Conservation (phyloP, 37 sponge, comb jelly and placozoan species). For the Theonella swinhoei region DNA sequence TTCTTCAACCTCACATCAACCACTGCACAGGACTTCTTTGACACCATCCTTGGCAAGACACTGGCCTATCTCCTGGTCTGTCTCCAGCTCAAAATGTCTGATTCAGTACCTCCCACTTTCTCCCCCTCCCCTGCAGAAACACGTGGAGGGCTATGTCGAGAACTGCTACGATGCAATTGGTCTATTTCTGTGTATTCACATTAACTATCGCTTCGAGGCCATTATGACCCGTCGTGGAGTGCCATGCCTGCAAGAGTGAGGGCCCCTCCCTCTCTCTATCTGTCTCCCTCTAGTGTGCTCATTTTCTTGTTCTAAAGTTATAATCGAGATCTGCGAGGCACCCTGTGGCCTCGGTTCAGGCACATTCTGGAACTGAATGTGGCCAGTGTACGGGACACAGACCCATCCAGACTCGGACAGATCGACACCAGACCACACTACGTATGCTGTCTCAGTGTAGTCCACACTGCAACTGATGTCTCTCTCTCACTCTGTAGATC, state of each 20-base stretch:
- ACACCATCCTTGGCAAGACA: slow-evolving; percentile 81
- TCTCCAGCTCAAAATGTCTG: not conserved
- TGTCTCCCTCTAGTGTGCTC: slow-evolving; percentile 14
- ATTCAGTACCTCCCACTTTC: not conserved
- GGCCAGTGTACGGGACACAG: slow-evolving; percentile 82
- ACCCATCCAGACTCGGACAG: slow-evolving; percentile 82
- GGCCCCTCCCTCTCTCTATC: not conserved
- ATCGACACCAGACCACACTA: slow-evolving; percentile 98
- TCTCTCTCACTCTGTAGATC: too few species aligned
- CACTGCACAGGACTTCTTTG: slow-evolving; percentile 84
- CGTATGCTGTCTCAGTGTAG: slow-evolving; percentile 44
- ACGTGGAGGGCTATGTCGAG: slow-evolving; percentile 60
- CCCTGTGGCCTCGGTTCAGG: slow-evolving; percentile 92
- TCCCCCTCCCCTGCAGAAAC: slow-evolving; percentile 38
- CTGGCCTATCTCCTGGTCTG: slow-evolving; percentile 73
- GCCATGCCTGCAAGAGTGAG: slow-evolving; percentile 65
- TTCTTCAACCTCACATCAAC: slow-evolving; percentile 86
- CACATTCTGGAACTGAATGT: slow-evolving; percentile 84
- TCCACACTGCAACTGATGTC: not conserved
- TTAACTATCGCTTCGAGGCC: slow-evolving; percentile 79
- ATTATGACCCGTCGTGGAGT: slow-evolving; percentile 70
- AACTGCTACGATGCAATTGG: slow-evolving; percentile 93
- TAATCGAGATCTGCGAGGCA: slow-evolving; percentile 62
- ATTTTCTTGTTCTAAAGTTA: slow-evolving; percentile 43
- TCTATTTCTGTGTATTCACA: slow-evolving; percentile 91